Evolutionary conservation across 2,888 invertebrate genomes (phyloP).

Genomic region (Drosophila tripunctata): DNA sequence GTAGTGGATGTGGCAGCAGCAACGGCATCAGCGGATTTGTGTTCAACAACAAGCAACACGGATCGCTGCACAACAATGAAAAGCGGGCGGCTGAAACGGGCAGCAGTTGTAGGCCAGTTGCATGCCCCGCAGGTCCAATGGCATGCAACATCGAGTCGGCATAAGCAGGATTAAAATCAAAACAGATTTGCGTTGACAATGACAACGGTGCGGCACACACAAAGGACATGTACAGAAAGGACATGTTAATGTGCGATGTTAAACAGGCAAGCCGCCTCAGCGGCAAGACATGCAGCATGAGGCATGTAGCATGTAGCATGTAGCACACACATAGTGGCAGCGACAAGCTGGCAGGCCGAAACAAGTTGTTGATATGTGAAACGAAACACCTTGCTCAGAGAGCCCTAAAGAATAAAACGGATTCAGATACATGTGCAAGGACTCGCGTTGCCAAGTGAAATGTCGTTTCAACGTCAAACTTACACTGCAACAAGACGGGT

Average conservation of each 20-base stretch:
- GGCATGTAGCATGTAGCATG: conserved; percentile 5
- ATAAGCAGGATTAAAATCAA: conserved; percentile 81
- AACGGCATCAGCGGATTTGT: conserved; percentile 58
- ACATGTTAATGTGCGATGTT: conserved; percentile 27
- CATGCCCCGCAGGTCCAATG: conserved; percentile 55
- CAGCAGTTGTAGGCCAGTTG: conserved; percentile 20
- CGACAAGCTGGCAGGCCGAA: conserved; percentile 15
- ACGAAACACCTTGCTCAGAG: conserved; percentile 68
- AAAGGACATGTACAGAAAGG: conserved; percentile 30
- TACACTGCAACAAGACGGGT: neutral
- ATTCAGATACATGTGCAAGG: conserved; percentile 19
- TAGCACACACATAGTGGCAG: neutral
- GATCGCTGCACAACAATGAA: conserved; percentile 71
- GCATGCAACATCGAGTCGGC: conserved; percentile 60
- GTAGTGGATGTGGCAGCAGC: conserved; percentile 7
- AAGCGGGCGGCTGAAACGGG: conserved; percentile 2
- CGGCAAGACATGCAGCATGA: neutral
- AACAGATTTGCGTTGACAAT: conserved; percentile 79
- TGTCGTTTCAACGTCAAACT: conserved; percentile 42
- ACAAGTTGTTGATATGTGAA: conserved; percentile 69
- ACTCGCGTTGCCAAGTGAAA: conserved; percentile 33
- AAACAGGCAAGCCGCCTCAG: conserved; percentile 6
- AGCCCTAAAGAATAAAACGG: conserved; percentile 7
- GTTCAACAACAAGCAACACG: conserved; percentile 59
- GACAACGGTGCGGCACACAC: conserved; percentile 50